A percentile compares a stretch with the other conserved stretches of the same genome.
Conservation (phyloP, 2,888 invertebrate species). For the Sinohyriopsis cumingii region DNA sequence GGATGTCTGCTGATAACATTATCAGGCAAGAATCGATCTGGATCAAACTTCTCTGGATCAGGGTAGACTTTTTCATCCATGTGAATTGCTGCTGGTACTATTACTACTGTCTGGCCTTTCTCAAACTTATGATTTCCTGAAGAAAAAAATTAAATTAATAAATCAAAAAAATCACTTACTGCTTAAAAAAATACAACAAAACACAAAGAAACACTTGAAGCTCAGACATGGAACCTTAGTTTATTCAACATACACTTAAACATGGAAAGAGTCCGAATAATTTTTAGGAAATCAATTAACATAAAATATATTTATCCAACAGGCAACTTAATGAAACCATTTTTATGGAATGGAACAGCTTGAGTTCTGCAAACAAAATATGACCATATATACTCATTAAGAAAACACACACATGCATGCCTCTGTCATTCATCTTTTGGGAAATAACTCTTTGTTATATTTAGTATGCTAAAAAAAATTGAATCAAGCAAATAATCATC, state of each 20-base stretch:
- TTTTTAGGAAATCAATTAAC: too few relatives aligned
- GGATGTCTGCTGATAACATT: slow-evolving; percentile 82
- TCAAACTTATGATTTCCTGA: slow-evolving; percentile 36
- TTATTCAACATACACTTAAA: neutral
- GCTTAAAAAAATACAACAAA: neutral
- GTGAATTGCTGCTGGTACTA: slow-evolving; percentile 73
- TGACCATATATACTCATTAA: too few relatives aligned
- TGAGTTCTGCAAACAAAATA: too few relatives aligned
- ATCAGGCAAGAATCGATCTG: slow-evolving; percentile 84
- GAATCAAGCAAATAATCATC: too few relatives aligned
- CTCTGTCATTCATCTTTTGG: too few relatives aligned
- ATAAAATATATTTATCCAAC: too few relatives aligned
- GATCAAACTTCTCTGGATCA: slow-evolving; percentile 83
- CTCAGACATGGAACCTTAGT: neutral
- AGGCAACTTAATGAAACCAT: too few relatives aligned
- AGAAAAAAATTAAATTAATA: slow-evolving; percentile 5
- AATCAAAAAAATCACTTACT: neutral
- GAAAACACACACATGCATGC: too few relatives aligned
- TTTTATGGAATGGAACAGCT: too few relatives aligned
- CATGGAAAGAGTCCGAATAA: too few relatives aligned
- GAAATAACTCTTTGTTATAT: too few relatives aligned
- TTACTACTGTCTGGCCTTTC: slow-evolving; percentile 59
- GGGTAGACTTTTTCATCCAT: slow-evolving; percentile 78
- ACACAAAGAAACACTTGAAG: neutral
- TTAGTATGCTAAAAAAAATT: too few relatives aligned